Conservation (phyloP, 2,113 vertebrate species). For the Catharus bicknelli region DNA sequence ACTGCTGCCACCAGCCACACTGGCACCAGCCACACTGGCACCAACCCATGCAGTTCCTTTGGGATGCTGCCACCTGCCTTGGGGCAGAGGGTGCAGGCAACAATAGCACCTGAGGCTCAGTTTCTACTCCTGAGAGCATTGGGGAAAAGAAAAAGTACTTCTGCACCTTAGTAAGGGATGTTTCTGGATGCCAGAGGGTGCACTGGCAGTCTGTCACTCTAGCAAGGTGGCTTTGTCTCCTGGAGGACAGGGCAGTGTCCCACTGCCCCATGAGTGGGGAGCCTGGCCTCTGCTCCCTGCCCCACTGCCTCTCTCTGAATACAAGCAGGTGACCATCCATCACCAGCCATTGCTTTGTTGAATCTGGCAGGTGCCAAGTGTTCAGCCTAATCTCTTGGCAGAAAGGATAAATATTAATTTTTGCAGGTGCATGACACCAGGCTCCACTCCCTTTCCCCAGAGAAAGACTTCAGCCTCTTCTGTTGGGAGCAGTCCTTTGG, state of each 20-base stretch:
- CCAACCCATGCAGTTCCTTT: background rate
- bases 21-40: accelerated
- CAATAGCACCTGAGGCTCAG: accelerated
- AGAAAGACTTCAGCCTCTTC: background rate
- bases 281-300: background rate
- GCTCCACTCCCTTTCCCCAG: background rate
- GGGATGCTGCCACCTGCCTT: background rate
- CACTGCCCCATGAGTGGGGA: background rate
- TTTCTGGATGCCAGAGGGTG: background rate
- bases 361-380: background rate
- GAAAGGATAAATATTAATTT: background rate
- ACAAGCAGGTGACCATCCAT: background rate
- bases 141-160: background rate
- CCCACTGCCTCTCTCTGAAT: background rate
- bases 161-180: background rate
- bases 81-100: background rate
- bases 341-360: background rate
- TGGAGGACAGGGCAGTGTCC: background rate
- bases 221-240: background rate
- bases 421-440: background rate
- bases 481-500: background rate
- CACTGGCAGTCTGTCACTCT: background rate
- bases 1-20: background rate
- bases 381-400: background rate
- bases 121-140: background rate